Base-by-base conservation (phyloP, 2,113 vertebrate species). In the Gyps fulvus region DNA sequence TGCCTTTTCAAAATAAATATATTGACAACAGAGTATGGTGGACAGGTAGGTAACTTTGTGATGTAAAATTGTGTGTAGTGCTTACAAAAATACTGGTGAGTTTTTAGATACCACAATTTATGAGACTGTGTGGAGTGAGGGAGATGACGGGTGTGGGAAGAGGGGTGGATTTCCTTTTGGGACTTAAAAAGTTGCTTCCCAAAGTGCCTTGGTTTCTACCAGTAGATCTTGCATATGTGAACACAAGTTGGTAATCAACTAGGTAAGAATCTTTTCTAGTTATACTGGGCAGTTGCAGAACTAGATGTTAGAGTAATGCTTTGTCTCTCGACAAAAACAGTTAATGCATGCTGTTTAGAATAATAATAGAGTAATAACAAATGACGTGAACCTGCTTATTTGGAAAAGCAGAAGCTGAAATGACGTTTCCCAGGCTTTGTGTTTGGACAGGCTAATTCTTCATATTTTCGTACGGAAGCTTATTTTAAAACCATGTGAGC, bases 381-480 rank as follows among this genome's bases (percentile, higher is more conserved):
- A 73, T 80, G 86, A 88, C 1, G 59, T 38, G 93, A 93, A 66
- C 72, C 67, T 87, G 71, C 71, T 90, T 67, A 59, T 73, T 78
- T 94, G 59, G 80, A 91, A 72, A 77, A 65, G 76, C 80, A 88
- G 91, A 54, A 58, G 69, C 80, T 92, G 88, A 59, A 89, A 74
- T 42, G 86, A 54, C 32, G 50, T 89, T 95, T 96, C 91, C 80
- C 93, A 95, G 88, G 86, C 83, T 90, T 86, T 87, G 58, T 93
- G 77, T 96, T 96, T 92, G 80, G 83, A 87, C 42, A 50, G 76
- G 59, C 80, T 86, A 54, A 89, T 93, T 93, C 89, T 58, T 58
- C 36, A 7, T 72, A 11, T 22, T 90, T 88, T 79, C 45, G 17
- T 65, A 72, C 16, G 49, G 83, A 83, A 90, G 58, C 26, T 83